Percentiles rank a stretch among this genome's conserved stretches.
Conservation (phyloP, 2,797 vertebrate species). For the Neosilurus hyrtlii region DNA sequence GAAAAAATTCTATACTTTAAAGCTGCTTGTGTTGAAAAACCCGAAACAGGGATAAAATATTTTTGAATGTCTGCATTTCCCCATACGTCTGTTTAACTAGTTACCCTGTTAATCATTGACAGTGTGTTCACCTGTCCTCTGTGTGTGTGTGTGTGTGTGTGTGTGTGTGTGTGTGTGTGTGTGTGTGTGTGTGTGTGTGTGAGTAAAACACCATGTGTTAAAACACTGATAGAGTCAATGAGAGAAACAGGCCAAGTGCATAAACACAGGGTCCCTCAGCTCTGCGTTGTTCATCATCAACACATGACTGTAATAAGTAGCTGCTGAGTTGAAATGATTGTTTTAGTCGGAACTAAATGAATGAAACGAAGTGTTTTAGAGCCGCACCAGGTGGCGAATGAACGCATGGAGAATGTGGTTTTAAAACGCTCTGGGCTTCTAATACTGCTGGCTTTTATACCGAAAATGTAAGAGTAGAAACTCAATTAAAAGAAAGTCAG, state of each 20-base stretch:
- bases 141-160: conserved; percentile 27
- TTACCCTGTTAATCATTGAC: conserved; percentile 14
- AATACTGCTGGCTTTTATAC: neutral
- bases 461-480: neutral
- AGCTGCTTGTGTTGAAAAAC: no score
- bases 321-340: conserved; percentile 12
- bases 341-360: neutral
- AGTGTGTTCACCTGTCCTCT: conserved; percentile 21
- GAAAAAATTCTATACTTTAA: neutral
- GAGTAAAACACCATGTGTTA: conserved; percentile 5
- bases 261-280: conserved; percentile 5
- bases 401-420: neutral
- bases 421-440: neutral
- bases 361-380: conserved; percentile 16
- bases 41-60: neutral
- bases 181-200: conserved; percentile 4
- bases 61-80: neutral
- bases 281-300: neutral
- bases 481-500: neutral
- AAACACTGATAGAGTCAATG: conserved; percentile 6
- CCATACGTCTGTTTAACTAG: conserved; percentile 7
- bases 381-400: neutral
- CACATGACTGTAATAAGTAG: conserved; percentile 24
- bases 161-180: conserved; percentile 16
- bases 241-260: conserved; percentile 11